Evolutionary conservation across 1,140 invertebrate genomes (phyloP), one percentile per base, ranked within the genome.

Genomic region (Eciton burchellii): DNA sequence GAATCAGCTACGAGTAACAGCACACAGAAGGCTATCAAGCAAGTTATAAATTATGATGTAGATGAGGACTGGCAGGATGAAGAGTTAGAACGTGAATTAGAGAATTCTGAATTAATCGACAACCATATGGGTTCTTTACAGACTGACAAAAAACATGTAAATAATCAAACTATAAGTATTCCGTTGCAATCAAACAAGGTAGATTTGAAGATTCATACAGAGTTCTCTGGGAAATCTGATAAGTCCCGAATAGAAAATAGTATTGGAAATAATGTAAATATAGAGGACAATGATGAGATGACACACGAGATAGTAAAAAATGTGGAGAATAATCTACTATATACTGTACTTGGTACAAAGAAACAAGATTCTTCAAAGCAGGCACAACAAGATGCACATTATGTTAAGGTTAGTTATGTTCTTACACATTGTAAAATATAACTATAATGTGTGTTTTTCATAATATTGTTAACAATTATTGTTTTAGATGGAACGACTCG

Each of bases 51-150:
- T 0, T 94, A 94, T 29, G 91, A 93, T 81, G 88, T 91, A 1
- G 90, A 91, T 12, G 92, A 92, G 41, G 93, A 94, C 72, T 93
- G 93, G 93, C 91, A 93, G 57, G 92, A 94, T 26, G 93, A 93
- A 26, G 93, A 94, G 4, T 63, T 90, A 24, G 92, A 93, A 21
- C 89, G 89, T 41, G 79, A 77, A 0, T 77, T 72, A 14, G 82
- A 82, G 26, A 47, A 41, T 62, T 77, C 73, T 11, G 77, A 68
- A 24, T 9, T 45, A 41, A 5, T 21, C 9, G 56, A 65, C 62
- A 68, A 82, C 63, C 26, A 29, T 16, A 12, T 24, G 43, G 82
- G 47, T 45, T 66, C 45, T 49, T 41, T 74, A 47, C 82, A 74
- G 47, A 47, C 11, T 24, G 49, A 83, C 47, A 83, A 71, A 45